These are phyloP conservation scores for Andrena bucephala DNA, from an alignment of 2,888 invertebrate species.

Conservation along the genomic window DNA sequence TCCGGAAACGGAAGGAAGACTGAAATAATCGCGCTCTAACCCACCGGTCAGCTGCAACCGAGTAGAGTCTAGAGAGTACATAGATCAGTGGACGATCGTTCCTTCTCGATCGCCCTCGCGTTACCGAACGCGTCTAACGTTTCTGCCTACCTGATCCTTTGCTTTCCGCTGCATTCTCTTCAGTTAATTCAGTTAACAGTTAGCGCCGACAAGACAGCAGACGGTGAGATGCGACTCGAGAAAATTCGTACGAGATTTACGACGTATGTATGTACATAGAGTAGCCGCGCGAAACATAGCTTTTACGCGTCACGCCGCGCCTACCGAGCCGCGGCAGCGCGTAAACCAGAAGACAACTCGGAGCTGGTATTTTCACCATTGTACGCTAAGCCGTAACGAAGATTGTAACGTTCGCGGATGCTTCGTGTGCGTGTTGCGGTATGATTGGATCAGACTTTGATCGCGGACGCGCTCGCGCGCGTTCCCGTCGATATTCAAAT, in stretches of 20 bases:
- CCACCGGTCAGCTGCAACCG: background rate
- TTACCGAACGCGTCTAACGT: background rate
- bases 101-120: constrained; percentile 16
- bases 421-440: background rate
- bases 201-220: too few species aligned
- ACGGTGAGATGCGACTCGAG: too few species aligned
- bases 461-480: constrained; percentile 1
- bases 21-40: constrained; percentile 66
- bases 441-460: background rate
- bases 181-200: too few species aligned
- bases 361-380: background rate
- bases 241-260: too few species aligned
- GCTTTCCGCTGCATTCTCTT: too few species aligned
- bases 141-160: too few species aligned
- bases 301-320: too few species aligned
- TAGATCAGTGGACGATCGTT: background rate
- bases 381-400: background rate
- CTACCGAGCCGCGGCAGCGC: too few species aligned
- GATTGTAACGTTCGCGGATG: constrained; percentile 1
- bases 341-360: too few species aligned
- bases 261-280: too few species aligned
- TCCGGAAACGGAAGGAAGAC: constrained; percentile 94
- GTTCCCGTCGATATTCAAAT: constrained; percentile 66
- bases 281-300: too few species aligned
- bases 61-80: too few species aligned